Percentiles rank a stretch among this genome's conserved stretches.
These are phyloP conservation scores for Shargacucullia verbasci DNA, from an alignment of 2,888 invertebrate genomes.

Conservation along the genomic window DNA sequence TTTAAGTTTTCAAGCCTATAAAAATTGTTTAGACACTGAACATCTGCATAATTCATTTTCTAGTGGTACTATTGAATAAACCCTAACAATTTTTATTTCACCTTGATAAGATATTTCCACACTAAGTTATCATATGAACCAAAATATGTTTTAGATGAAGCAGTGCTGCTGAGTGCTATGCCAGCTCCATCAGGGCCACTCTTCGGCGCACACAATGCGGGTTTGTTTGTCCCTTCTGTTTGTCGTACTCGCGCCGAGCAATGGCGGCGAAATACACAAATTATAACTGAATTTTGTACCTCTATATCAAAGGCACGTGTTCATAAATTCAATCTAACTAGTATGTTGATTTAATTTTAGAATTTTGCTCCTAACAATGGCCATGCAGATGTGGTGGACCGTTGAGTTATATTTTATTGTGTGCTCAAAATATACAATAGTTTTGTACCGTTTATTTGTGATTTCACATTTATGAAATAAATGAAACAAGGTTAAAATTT, in stretches of 20 bases:
- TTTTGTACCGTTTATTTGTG: slow-evolving; percentile 12
- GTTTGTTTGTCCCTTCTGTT: slow-evolving; percentile 79
- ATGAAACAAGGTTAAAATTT: no score
- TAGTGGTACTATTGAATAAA: no score
- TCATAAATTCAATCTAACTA: slow-evolving; percentile 58
- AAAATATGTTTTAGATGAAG: slow-evolving; percentile 46
- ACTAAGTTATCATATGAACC: slow-evolving; percentile 24
- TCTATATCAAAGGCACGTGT: slow-evolving; percentile 62
- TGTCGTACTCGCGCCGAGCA: slow-evolving; percentile 63
- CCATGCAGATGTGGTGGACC: slow-evolving; percentile 15
- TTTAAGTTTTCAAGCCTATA: no score
- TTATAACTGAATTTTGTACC: slow-evolving; percentile 78
- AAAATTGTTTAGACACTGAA: no score
- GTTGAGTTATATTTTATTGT: slow-evolving; percentile 26
- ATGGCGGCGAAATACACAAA: slow-evolving; percentile 72
- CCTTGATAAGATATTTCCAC: background rate
- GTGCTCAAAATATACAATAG: background rate
- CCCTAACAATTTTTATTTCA: no score
- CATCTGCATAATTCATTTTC: no score
- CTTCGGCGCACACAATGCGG: slow-evolving; percentile 69
- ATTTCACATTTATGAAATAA: no score
- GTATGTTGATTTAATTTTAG: slow-evolving; percentile 54
- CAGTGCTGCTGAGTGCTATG: slow-evolving; percentile 31
- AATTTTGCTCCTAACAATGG: slow-evolving; percentile 49
- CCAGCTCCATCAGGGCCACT: slow-evolving; percentile 62